phyloP scores from a whole-genome alignment of 2,797 vertebrate species.

The Acrossocheilus wenchowensis region DNA sequence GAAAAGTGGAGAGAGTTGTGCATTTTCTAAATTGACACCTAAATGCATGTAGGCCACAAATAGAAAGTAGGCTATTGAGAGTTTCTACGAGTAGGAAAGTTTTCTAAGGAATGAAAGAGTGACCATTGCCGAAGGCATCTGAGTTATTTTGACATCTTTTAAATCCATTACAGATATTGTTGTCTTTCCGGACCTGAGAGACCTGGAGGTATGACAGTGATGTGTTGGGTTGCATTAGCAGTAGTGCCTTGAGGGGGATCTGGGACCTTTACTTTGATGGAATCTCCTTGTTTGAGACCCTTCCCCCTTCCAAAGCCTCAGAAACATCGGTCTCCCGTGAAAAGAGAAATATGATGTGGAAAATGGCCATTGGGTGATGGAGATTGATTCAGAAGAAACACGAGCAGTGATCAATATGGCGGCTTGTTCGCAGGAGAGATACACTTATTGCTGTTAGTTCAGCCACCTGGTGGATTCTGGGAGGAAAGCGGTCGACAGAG shows the following conservation, averaged over 20 bases:
- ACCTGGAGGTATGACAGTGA: constrained; percentile 59
- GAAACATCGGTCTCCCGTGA: constrained; percentile 67
- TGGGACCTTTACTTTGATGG: constrained; percentile 65
- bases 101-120: background rate
- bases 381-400: constrained; percentile 78
- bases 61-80: background rate
- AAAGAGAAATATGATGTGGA: constrained; percentile 71
- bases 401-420: constrained; percentile 75
- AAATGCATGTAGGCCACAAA: background rate
- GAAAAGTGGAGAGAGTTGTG: background rate
- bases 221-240: constrained; percentile 66
- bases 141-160: constrained; percentile 56
- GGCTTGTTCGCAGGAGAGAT: constrained; percentile 64
- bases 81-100: background rate
- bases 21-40: background rate
- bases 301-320: constrained; percentile 48
- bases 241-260: constrained; percentile 56
- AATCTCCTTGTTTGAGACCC: constrained; percentile 57
- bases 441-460: constrained; percentile 54
- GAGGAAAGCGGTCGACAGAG: constrained; percentile 62
- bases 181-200: constrained; percentile 62
- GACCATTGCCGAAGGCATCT: constrained; percentile 47
- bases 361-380: constrained; percentile 74
- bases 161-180: constrained; percentile 73
- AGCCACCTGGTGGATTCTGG: constrained; percentile 61